Conservation (phyloP, 2,888 invertebrate genomes). For the Macroteleia sp. region DNA sequence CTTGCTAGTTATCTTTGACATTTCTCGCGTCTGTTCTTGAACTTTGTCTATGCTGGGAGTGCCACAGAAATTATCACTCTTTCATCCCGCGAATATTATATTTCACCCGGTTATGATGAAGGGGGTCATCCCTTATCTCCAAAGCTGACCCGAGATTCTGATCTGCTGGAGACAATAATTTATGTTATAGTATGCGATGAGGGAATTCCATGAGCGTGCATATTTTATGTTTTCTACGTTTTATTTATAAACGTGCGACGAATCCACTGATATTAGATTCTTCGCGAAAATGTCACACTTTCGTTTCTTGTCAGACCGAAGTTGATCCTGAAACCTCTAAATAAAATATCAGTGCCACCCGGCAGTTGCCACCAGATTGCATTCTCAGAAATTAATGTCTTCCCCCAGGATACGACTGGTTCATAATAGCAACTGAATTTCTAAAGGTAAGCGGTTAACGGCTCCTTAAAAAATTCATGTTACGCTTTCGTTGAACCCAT, state of each 20-base stretch:
- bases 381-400: slow-evolving; percentile 78
- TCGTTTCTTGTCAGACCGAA: slow-evolving; percentile 9
- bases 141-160: slow-evolving; percentile 33
- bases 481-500: slow-evolving; percentile 63
- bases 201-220: neutral
- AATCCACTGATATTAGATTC: neutral
- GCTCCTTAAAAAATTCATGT: slow-evolving; percentile 78
- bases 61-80: slow-evolving; percentile 51
- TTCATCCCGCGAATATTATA: slow-evolving; percentile 30
- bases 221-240: too few species aligned
- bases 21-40: slow-evolving; percentile 41
- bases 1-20: slow-evolving; percentile 55
- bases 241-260: too few species aligned
- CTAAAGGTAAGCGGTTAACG: slow-evolving; percentile 76
- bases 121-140: slow-evolving; percentile 44
- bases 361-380: slow-evolving; percentile 70
- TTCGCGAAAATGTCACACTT: slow-evolving; percentile 24
- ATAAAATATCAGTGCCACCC: slow-evolving; percentile 59
- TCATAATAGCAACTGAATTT: slow-evolving; percentile 72
- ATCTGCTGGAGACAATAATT: slow-evolving; percentile 28
- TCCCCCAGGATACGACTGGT: slow-evolving; percentile 63
- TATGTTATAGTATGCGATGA: slow-evolving; percentile 15
- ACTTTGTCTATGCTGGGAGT: slow-evolving; percentile 4
- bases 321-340: slow-evolving; percentile 27
- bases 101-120: slow-evolving; percentile 46